phyloP scores from a whole-genome alignment of 2,888 invertebrate genomes.

The Melinaea menophilus region DNA sequence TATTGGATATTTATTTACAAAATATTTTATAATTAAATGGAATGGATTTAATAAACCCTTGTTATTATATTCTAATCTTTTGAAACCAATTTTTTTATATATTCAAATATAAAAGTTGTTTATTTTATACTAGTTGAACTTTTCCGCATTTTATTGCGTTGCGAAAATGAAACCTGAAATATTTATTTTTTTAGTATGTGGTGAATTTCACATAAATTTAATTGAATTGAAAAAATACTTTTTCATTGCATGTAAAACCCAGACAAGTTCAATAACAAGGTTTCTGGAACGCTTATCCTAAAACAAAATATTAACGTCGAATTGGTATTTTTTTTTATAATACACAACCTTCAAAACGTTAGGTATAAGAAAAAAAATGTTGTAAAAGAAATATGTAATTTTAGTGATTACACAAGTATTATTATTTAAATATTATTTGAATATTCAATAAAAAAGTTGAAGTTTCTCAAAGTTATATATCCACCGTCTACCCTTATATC shows the following conservation, averaged over 20 bases:
- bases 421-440: too few species aligned
- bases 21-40: too few species aligned
- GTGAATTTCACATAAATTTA: slow-evolving; percentile 3
- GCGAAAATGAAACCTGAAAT: slow-evolving; percentile 6
- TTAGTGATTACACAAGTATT: too few species aligned
- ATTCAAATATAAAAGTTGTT: background rate
- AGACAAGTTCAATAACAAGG: background rate
- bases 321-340: too few species aligned
- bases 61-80: background rate
- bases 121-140: background rate
- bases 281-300: background rate
- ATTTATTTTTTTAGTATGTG: background rate
- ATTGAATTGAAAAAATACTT: background rate
- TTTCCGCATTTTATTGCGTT: slow-evolving; percentile 6
- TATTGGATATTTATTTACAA: too few species aligned
- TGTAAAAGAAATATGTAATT: too few species aligned
- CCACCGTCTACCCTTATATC: too few species aligned
- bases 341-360: too few species aligned
- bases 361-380: too few species aligned
- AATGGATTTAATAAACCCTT: too few species aligned
- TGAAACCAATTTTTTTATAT: slow-evolving; percentile 1
- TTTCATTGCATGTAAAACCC: background rate
- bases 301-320: background rate
- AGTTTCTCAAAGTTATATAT: too few species aligned
- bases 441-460: too few species aligned